Percentiles rank a stretch among this genome's conserved stretches.
Evolutionary conservation across 2,888 invertebrate species (phyloP).

Genomic region (Altica lythri): DNA sequence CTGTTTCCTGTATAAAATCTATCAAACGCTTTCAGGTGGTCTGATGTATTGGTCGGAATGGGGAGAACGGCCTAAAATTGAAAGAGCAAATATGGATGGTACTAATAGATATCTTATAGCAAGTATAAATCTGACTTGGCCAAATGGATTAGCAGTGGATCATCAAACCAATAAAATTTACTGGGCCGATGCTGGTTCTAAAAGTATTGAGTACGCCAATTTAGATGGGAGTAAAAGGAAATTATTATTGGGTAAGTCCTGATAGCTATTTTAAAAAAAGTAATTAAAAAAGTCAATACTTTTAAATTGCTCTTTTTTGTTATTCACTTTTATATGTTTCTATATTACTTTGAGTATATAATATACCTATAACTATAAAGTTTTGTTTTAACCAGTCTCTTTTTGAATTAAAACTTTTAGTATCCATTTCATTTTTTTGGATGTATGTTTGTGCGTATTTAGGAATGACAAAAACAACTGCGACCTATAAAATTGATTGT

Average conservation of each 20-base stretch:
- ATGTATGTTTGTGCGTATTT: no score
- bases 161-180: constrained; percentile 73
- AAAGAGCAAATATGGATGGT: constrained; percentile 88
- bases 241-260: constrained; percentile 67
- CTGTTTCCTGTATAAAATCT: no score
- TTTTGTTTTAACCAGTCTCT: no score
- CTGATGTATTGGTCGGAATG: constrained; percentile 93
- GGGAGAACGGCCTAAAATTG: constrained; percentile 82
- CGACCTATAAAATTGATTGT: no score
- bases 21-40: constrained; percentile 66
- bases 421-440: neutral
- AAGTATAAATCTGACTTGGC: constrained; percentile 75
- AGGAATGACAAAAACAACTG: no score
- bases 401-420: no score
- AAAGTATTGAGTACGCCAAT: constrained; percentile 78
- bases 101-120: constrained; percentile 68
- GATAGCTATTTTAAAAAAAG: no score
- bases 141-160: constrained; percentile 86
- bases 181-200: constrained; percentile 85
- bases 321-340: no score
- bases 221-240: constrained; percentile 76
- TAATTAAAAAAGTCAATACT: no score
- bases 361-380: no score
- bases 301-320: no score
- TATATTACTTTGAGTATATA: no score